Evolutionary conservation across 2,888 invertebrate species (phyloP).

Genomic region (Eumerus sabulonum): DNA sequence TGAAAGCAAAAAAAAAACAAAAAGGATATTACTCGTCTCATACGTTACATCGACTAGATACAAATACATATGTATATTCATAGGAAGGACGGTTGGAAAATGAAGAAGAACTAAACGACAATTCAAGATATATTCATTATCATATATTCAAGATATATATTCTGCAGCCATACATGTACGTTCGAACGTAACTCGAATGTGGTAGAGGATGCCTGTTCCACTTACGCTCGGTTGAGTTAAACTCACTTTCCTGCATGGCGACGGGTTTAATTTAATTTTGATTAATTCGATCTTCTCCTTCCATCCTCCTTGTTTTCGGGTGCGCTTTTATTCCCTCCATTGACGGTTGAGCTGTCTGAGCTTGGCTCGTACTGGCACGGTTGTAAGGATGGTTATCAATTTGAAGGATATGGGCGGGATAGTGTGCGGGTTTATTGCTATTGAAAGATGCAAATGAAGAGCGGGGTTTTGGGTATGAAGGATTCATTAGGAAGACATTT

Average conservation of each 20-base stretch:
- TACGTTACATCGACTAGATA: conserved; percentile 8
- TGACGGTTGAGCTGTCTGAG: too few species aligned
- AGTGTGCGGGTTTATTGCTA: conserved; percentile 26
- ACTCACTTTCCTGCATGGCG: conserved; percentile 23
- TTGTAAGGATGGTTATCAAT: too few species aligned
- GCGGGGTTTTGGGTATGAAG: conserved; percentile 9
- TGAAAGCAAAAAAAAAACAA: conserved; percentile 74
- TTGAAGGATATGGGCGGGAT: background rate
- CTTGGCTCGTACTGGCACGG: too few species aligned
- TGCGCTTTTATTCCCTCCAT: conserved; percentile 1
- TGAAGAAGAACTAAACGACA: conserved; percentile 50
- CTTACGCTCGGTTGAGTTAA: conserved; percentile 54
- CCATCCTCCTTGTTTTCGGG: conserved; percentile 33
- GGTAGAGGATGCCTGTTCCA: conserved; percentile 52
- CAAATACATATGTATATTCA: background rate
- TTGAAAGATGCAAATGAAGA: conserved; percentile 28
- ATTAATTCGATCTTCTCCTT: conserved; percentile 60
- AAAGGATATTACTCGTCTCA: conserved; percentile 1
- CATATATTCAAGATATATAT: too few species aligned
- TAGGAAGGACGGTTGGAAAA: background rate
- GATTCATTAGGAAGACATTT: conserved; percentile 44
- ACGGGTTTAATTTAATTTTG: conserved; percentile 66
- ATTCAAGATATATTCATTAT: conserved; percentile 53
- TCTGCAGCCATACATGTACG: too few species aligned
- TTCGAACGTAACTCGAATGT: too few species aligned